Percentiles rank a stretch among this genome's conserved stretches.
phyloP scores from a whole-genome alignment of 2,888 invertebrate species.

The Epiblema foenella region DNA sequence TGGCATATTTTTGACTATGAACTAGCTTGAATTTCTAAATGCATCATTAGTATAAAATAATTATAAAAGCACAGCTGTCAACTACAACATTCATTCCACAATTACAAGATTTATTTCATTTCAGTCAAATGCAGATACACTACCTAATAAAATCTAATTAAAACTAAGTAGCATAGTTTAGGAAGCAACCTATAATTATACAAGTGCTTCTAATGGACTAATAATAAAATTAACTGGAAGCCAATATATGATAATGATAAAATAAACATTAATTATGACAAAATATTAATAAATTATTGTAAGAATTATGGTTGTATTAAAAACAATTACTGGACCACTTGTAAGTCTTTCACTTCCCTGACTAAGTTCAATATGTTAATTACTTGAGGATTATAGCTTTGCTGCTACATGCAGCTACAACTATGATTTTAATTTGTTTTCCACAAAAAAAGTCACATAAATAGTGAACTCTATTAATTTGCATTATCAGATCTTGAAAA shows the following conservation, averaged over 20 bases:
- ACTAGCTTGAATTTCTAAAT: conserved; percentile 78
- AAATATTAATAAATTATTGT: conserved; percentile 51
- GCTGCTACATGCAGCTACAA: background rate
- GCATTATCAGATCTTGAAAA: conserved; percentile 34
- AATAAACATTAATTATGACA: conserved; percentile 26
- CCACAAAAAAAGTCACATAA: conserved; percentile 26
- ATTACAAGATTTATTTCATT: conserved; percentile 72
- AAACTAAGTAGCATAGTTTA: conserved; percentile 73
- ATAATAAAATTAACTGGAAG: conserved; percentile 68
- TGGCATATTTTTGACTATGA: conserved; percentile 74
- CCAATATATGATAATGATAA: conserved; percentile 55
- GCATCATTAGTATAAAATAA: conserved; percentile 75
- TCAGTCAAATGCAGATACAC: conserved; percentile 79
- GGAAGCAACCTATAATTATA: conserved; percentile 74
- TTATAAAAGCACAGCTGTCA: conserved; percentile 67
- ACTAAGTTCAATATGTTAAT: conserved; percentile 49
- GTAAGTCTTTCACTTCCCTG: conserved; percentile 72
- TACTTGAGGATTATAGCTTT: conserved; percentile 26
- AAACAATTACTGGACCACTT: conserved; percentile 77
- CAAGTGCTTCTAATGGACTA: conserved; percentile 71
- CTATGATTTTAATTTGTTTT: conserved; percentile 8
- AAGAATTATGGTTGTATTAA: conserved; percentile 53
- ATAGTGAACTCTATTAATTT: conserved; percentile 17
- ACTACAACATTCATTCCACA: conserved; percentile 78
- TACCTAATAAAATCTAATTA: conserved; percentile 66